Percentiles rank a stretch among this genome's conserved stretches.
phyloP scores from a whole-genome alignment of 2,113 vertebrate genomes.

The Catagonus wagneri region DNA sequence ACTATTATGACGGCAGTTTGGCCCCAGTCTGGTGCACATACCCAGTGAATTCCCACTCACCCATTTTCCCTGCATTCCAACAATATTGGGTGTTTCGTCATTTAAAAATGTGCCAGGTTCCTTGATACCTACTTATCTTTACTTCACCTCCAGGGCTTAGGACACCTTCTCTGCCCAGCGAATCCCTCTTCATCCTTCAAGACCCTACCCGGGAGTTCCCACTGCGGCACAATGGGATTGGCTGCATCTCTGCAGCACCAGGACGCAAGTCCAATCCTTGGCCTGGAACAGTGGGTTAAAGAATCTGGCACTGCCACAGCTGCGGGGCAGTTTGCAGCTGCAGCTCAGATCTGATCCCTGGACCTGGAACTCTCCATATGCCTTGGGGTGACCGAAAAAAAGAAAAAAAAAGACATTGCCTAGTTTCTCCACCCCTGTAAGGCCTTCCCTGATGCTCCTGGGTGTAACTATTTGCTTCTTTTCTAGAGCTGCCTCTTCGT shows the following conservation, averaged over 20 bases:
- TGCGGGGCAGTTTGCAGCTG: no score
- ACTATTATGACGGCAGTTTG: accelerated
- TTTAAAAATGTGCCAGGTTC: neutral
- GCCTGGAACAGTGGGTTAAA: no score
- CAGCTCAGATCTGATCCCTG: no score
- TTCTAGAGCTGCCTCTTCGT: neutral
- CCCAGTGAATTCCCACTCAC: neutral
- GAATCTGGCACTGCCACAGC: no score
- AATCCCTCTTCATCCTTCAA: neutral
- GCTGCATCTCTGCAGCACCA: no score
- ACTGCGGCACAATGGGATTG: no score
- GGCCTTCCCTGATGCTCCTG: no score
- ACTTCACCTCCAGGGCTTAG: neutral
- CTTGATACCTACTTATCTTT: neutral
- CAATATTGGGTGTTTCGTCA: accelerated
- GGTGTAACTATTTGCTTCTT: neutral
- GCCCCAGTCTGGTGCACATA: accelerated
- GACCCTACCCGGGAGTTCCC: no score
- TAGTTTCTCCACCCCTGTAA: neutral
- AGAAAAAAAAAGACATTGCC: neutral
- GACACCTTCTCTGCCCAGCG: neutral
- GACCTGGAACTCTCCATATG: no score
- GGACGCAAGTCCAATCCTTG: no score
- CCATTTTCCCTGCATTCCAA: neutral
- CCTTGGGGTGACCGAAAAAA: no score